phyloP scores from a whole-genome alignment of 2,113 vertebrate genomes.

The Nicator chloris region DNA sequence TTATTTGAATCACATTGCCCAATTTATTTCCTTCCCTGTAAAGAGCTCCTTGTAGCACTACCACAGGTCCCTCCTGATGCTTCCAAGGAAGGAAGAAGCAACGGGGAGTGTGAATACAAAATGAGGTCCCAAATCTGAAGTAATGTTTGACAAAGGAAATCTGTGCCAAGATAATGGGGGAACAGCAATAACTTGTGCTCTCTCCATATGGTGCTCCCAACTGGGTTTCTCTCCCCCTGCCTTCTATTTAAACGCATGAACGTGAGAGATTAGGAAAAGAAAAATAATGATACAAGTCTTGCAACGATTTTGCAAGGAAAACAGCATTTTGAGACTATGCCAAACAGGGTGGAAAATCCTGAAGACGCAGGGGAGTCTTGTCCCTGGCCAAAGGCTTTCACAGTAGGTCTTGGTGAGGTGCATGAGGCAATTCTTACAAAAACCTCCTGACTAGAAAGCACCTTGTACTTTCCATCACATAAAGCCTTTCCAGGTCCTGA shows the following conservation, averaged over 20 bases:
- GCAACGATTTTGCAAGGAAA: not conserved
- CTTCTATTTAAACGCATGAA: not conserved
- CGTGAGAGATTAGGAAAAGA: not conserved
- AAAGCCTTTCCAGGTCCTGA: not conserved
- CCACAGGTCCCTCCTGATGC: not conserved
- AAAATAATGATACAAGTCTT: not conserved
- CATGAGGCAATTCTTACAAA: not conserved
- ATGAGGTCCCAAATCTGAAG: not conserved
- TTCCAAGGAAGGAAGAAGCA: slow-evolving; percentile 11
- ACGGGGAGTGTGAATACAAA: not conserved
- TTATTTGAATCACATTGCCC: slow-evolving; percentile 16
- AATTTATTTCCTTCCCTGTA: slow-evolving; percentile 43
- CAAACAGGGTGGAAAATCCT: not conserved
- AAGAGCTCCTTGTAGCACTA: not conserved
- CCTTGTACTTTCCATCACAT: not conserved
- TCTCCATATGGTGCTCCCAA: not conserved
- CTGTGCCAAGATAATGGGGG: slow-evolving; percentile 12
- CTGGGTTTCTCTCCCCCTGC: not conserved
- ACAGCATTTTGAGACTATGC: not conserved
- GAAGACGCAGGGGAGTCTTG: not conserved
- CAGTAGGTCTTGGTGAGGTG: not conserved
- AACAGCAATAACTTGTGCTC: not conserved
- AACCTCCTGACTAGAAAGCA: not conserved
- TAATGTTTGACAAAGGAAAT: not conserved
- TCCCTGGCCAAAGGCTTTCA: not conserved